These are phyloP conservation scores for Colossoma macropomum DNA, from an alignment of 2,113 vertebrate genomes.

Conservation along the genomic window DNA sequence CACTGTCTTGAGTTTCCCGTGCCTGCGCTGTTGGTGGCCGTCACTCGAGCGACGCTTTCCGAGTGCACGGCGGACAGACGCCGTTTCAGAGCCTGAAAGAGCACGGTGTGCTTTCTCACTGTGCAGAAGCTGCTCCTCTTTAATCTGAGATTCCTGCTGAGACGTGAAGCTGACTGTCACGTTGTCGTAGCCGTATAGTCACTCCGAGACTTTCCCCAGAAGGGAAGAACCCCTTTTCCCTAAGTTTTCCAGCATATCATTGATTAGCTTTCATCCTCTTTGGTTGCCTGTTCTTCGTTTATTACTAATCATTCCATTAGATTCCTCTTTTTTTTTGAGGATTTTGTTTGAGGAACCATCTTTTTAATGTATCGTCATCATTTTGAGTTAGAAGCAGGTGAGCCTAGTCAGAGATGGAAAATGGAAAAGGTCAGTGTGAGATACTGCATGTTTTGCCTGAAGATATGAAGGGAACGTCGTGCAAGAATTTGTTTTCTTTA, in stretches of 20 bases:
- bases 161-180: slow-evolving; percentile 16
- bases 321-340: slow-evolving; percentile 32
- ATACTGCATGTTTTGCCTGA: slow-evolving; percentile 32
- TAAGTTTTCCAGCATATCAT: background rate
- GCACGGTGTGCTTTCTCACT: slow-evolving; percentile 30
- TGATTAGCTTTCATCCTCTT: slow-evolving; percentile 1
- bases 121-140: slow-evolving; percentile 58
- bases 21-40: slow-evolving; percentile 34
- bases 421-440: slow-evolving; percentile 4
- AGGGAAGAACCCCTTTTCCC: slow-evolving; percentile 33
- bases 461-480: slow-evolving; percentile 12
- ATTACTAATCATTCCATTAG: slow-evolving; percentile 64
- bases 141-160: slow-evolving; percentile 41
- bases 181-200: slow-evolving; percentile 39
- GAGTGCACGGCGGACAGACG: slow-evolving; percentile 35
- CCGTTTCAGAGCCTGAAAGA: slow-evolving; percentile 4
- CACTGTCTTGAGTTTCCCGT: background rate
- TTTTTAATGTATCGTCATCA: background rate
- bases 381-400: background rate
- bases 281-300: slow-evolving; percentile 5
- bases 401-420: background rate
- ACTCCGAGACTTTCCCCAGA: slow-evolving; percentile 37
- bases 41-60: slow-evolving; percentile 30
- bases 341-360: slow-evolving; percentile 27
- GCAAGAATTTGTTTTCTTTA: slow-evolving; percentile 25